These are phyloP conservation scores for Hemicrepidius hirtus DNA, from an alignment of 2,888 invertebrate species.

Conservation along the genomic window DNA sequence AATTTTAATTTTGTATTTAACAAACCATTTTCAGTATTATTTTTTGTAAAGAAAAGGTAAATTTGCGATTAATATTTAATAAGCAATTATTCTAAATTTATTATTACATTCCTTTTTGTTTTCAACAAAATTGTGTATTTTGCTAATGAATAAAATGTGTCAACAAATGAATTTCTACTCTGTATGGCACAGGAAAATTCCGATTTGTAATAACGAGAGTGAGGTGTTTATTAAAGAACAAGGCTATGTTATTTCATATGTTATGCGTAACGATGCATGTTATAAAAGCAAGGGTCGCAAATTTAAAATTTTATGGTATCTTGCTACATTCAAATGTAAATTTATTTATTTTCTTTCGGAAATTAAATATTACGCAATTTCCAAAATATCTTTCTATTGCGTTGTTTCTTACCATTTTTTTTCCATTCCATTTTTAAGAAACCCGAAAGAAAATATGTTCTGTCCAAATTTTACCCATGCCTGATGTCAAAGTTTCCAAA, in stretches of 20 bases:
- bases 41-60: too few species aligned
- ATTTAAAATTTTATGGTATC: slow-evolving; percentile 10
- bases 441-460: too few species aligned
- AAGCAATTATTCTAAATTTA: not conserved
- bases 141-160: slow-evolving; percentile 12
- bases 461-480: too few species aligned
- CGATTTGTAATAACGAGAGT: slow-evolving; percentile 5
- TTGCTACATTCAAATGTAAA: not conserved
- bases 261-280: slow-evolving; percentile 7
- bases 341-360: not conserved
- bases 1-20: too few species aligned
- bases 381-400: too few species aligned
- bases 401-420: too few species aligned
- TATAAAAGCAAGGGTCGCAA: slow-evolving; percentile 1
- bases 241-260: not conserved
- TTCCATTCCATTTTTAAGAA: too few species aligned
- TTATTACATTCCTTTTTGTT: not conserved
- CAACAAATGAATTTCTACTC: slow-evolving; percentile 10
- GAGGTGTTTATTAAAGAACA: slow-evolving; percentile 8
- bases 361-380: slow-evolving; percentile 4
- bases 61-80: not conserved
- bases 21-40: too few species aligned
- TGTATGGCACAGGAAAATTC: not conserved
- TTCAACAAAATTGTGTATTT: not conserved
- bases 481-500: too few species aligned